Conservation (phyloP, 2,113 vertebrate genomes). For the Tautogolabrus adspersus region DNA sequence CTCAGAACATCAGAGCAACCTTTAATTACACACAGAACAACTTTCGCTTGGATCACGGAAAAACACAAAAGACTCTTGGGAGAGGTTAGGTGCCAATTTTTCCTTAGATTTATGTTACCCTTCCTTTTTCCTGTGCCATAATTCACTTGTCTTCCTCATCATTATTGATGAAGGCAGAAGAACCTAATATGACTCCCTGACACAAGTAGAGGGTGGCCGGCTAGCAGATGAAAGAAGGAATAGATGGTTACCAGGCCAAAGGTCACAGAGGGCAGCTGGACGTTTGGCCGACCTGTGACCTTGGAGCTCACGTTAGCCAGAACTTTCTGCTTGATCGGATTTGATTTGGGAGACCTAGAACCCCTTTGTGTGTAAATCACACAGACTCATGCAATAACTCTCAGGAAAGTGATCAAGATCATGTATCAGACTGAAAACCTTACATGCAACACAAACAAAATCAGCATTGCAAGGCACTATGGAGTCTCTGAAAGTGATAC, state of each 20-base stretch:
- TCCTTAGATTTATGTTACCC: constrained; percentile 62
- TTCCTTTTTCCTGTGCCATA: constrained; percentile 37
- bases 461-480: background rate
- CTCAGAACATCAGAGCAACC: constrained; percentile 65
- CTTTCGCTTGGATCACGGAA: constrained; percentile 60
- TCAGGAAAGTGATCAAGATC: background rate
- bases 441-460: background rate
- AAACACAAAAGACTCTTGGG: constrained; percentile 54
- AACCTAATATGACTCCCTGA: constrained; percentile 40
- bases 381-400: constrained; percentile 6
- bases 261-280: constrained; percentile 77
- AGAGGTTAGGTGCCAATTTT: constrained; percentile 58
- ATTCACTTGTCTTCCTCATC: constrained; percentile 54
- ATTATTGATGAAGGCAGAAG: constrained; percentile 49
- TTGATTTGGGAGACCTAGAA: constrained; percentile 59
- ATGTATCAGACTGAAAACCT: no score
- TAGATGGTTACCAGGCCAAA: constrained; percentile 53
- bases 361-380: constrained; percentile 47
- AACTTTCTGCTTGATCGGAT: constrained; percentile 68
- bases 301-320: constrained; percentile 59
- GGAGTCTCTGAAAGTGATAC: background rate
- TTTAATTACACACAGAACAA: constrained; percentile 75
- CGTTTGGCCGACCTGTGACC: constrained; percentile 76
- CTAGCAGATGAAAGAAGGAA: constrained; percentile 71
- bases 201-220: constrained; percentile 42